A percentile compares a stretch with the other conserved stretches of the same genome.
phyloP scores from a whole-genome alignment of 2,113 vertebrate genomes.

The Pelodiscus sinensis region DNA sequence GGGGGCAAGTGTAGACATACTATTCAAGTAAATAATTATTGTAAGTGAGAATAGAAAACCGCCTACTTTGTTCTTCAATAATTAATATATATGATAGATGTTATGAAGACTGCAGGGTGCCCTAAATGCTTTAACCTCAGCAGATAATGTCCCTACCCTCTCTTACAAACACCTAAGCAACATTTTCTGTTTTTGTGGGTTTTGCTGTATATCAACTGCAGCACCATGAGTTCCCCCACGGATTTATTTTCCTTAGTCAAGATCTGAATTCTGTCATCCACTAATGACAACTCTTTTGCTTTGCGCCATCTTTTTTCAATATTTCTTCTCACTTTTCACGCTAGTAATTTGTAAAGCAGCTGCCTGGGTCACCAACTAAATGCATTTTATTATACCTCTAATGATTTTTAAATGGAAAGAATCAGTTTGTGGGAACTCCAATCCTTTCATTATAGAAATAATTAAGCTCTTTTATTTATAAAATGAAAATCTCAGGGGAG shows the following conservation, averaged over 20 bases:
- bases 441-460: conserved; percentile 76
- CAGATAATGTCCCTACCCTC: neutral
- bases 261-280: conserved; percentile 41
- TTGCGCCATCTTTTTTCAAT: neutral
- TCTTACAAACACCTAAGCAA: neutral
- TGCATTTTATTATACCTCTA: conserved; percentile 71
- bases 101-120: neutral
- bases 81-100: neutral
- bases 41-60: neutral
- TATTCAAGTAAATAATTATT: fast-evolving
- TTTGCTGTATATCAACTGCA: conserved; percentile 9
- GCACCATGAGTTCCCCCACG: conserved; percentile 31
- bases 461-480: conserved; percentile 76
- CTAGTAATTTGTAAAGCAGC: conserved; percentile 45
- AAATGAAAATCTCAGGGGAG: conserved; percentile 66
- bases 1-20: no score
- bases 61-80: neutral
- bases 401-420: conserved; percentile 71
- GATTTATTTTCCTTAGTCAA: conserved; percentile 71
- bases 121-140: conserved; percentile 23
- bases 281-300: conserved; percentile 35
- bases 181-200: no score
- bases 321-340: conserved; percentile 29
- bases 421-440: conserved; percentile 58
- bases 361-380: conserved; percentile 70